Evolutionary conservation across 2,888 invertebrate genomes (phyloP).

Genomic region (Diaprepes abbreviatus): DNA sequence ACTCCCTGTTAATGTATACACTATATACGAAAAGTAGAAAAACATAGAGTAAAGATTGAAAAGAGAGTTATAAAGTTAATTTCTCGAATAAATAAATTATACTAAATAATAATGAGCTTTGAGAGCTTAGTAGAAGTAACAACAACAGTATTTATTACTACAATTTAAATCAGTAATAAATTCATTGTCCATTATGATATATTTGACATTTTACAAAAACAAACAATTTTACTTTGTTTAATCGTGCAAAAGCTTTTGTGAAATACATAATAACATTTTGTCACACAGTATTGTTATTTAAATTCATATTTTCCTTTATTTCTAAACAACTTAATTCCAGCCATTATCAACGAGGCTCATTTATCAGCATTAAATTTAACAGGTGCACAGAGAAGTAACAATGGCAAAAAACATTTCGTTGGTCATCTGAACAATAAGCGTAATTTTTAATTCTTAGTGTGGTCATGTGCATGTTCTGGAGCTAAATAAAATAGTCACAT

Average conservation of each 20-base stretch:
- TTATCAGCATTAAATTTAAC: conserved; percentile 35
- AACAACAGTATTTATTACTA: too few species aligned
- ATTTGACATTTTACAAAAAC: too few species aligned
- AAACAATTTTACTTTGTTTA: too few species aligned
- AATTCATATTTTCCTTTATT: conserved; percentile 25
- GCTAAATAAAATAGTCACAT: conserved; percentile 33
- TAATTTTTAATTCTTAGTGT: conserved; percentile 46
- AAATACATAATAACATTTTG: not conserved
- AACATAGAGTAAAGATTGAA: too few species aligned
- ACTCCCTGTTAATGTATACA: too few species aligned
- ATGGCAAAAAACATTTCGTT: conserved; percentile 32
- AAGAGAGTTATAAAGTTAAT: too few species aligned
- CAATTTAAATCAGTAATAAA: too few species aligned
- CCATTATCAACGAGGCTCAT: conserved; percentile 28
- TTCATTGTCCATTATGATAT: too few species aligned
- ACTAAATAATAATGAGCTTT: too few species aligned
- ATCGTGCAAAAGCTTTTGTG: conserved; percentile 6
- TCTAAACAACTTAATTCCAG: conserved; percentile 42
- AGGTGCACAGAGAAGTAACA: conserved; percentile 34
- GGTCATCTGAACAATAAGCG: conserved; percentile 43
- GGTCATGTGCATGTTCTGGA: conserved; percentile 30
- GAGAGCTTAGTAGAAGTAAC: too few species aligned
- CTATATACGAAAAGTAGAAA: too few species aligned
- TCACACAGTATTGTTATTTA: conserved; percentile 32
- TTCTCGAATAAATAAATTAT: too few species aligned